phyloP scores from a whole-genome alignment of 2,113 vertebrate genomes.

The Calonectris borealis region DNA sequence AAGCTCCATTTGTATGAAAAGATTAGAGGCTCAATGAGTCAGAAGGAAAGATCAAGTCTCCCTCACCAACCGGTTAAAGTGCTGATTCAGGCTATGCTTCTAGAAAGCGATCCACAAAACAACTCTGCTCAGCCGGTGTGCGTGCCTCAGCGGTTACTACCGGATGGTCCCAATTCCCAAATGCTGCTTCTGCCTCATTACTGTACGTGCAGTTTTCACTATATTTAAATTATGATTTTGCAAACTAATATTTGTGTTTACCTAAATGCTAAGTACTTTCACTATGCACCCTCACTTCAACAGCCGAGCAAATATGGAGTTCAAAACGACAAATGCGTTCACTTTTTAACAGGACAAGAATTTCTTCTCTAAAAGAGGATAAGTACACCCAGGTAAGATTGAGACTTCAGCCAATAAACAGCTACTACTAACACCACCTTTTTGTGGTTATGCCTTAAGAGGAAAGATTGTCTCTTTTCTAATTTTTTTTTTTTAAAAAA shows the following conservation, averaged over 20 bases:
- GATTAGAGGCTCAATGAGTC: not conserved
- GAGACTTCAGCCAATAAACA: not conserved
- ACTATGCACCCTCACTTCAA: not conserved
- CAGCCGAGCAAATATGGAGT: not conserved
- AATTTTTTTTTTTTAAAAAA: not conserved
- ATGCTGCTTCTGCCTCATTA: not conserved
- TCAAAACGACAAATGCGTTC: not conserved
- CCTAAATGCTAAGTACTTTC: not conserved
- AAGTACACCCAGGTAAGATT: not conserved
- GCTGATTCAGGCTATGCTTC: not conserved
- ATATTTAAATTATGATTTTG: not conserved
- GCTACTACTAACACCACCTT: not conserved
- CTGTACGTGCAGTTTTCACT: not conserved
- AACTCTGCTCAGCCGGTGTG: rapidly evolving
- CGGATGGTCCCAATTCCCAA: rapidly evolving
- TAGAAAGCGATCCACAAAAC: not conserved
- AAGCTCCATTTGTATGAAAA: not conserved
- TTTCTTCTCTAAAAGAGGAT: not conserved
- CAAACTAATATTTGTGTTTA: not conserved
- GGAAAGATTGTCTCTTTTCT: not conserved
- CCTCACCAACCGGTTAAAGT: not conserved
- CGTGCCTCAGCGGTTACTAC: rapidly evolving
- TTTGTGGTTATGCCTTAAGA: not conserved
- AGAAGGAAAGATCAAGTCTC: not conserved
- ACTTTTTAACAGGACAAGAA: not conserved